Percentiles rank a stretch among this genome's conserved stretches.
phyloP scores from a whole-genome alignment of 2,888 invertebrate species.

The Heterodera filipjevi region DNA sequence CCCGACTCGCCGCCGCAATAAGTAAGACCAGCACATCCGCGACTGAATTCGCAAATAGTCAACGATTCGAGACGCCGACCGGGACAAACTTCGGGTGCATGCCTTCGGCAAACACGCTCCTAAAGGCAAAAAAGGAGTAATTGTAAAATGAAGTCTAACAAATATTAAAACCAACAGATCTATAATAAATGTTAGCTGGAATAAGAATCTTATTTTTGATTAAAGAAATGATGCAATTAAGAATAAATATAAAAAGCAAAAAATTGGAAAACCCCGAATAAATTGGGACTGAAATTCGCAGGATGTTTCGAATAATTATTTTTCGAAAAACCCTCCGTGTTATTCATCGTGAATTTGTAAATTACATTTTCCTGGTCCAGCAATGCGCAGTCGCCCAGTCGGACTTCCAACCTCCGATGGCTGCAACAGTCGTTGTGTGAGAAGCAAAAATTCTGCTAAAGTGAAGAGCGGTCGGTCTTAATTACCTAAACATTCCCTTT shows the following conservation, averaged over 20 bases:
- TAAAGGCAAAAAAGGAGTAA: too few species aligned
- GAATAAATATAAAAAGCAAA: too few species aligned
- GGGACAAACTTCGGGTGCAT: conserved; percentile 36
- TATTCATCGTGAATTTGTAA: too few species aligned
- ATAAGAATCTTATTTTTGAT: conserved; percentile 25
- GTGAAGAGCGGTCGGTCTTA: too few species aligned
- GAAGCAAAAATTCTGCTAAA: conserved; percentile 29
- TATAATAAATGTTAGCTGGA: too few species aligned
- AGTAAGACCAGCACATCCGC: conserved; percentile 35
- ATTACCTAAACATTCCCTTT: background rate
- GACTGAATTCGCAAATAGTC: conserved; percentile 44
- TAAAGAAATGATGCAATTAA: background rate
- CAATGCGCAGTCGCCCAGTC: conserved; percentile 43
- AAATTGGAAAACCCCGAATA: too few species aligned
- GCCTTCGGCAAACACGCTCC: conserved; percentile 22
- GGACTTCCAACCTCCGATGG: conserved; percentile 41
- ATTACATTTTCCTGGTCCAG: conserved; percentile 39
- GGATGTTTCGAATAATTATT: too few species aligned
- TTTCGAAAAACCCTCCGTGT: too few species aligned
- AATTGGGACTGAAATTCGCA: too few species aligned
- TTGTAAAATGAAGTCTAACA: too few species aligned
- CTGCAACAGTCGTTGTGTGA: conserved; percentile 38
- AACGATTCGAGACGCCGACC: conserved; percentile 47
- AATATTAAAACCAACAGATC: too few species aligned
- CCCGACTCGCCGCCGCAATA: conserved; percentile 47